A percentile compares a stretch with the other conserved stretches of the same genome.
Conservation (phyloP, 2,888 invertebrate species). For the Alloscopus bannaensis region DNA sequence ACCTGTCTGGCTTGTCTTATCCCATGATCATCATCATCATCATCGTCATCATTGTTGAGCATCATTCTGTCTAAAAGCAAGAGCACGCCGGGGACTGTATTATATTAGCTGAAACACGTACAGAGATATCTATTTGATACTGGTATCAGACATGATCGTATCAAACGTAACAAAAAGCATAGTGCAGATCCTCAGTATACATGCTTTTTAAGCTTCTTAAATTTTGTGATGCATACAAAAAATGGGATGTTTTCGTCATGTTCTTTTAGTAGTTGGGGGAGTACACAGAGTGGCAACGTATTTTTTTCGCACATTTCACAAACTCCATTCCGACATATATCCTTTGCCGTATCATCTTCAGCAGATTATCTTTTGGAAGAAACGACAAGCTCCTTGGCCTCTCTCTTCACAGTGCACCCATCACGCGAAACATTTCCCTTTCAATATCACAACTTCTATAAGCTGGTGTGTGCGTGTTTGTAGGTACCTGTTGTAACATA, state of each 20-base stretch:
- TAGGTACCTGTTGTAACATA: slow-evolving; percentile 1
- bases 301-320: slow-evolving; percentile 23
- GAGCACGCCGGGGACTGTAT: too few species aligned
- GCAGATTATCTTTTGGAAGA: slow-evolving; percentile 17
- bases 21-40: slow-evolving; percentile 36
- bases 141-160: too few species aligned
- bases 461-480: slow-evolving; percentile 25
- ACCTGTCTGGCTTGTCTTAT: slow-evolving; percentile 52
- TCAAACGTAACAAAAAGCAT: too few species aligned
- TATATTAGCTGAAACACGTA: too few species aligned
- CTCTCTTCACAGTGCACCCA: slow-evolving; percentile 11
- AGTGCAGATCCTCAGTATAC: too few species aligned
- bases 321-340: neutral
- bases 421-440: slow-evolving; percentile 10
- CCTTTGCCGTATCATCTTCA: slow-evolving; percentile 1
- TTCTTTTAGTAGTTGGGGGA: slow-evolving; percentile 1
- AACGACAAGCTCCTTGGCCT: too few species aligned
- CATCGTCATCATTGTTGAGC: too few species aligned
- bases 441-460: too few species aligned
- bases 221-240: slow-evolving; percentile 32
- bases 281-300: neutral
- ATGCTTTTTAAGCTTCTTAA: slow-evolving; percentile 41
- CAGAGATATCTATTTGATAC: too few species aligned
- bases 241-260: slow-evolving; percentile 20
- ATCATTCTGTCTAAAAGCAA: too few species aligned